Evolutionary conservation across 2,113 vertebrate species (phyloP).

Genomic region (Stegastes partitus): DNA sequence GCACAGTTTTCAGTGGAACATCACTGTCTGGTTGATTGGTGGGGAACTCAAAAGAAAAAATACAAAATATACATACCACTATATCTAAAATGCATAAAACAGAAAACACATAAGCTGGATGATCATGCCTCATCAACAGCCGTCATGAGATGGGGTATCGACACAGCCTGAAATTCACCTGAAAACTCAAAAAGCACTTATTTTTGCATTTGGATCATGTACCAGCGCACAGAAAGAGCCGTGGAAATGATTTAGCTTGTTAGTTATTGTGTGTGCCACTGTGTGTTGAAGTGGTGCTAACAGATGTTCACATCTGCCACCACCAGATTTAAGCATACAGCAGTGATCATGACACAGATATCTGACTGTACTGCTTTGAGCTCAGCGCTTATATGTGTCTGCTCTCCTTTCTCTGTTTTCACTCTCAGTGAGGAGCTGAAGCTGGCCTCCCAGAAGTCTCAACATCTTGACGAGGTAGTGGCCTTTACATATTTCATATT

Average conservation of each 20-base stretch:
- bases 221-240: too few species aligned
- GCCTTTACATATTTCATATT: constrained; percentile 10
- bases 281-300: not conserved
- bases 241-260: not conserved
- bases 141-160: too few species aligned
- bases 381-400: not conserved
- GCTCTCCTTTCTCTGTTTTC: constrained; percentile 25
- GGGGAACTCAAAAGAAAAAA: too few species aligned
- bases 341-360: constrained; percentile 20
- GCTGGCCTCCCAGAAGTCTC: constrained; percentile 92
- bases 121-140: too few species aligned
- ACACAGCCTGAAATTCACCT: too few species aligned
- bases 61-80: too few species aligned
- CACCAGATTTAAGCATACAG: not conserved
- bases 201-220: too few species aligned
- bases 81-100: too few species aligned
- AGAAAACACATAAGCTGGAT: too few species aligned
- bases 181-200: too few species aligned
- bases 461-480: constrained; percentile 86
- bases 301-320: constrained; percentile 32
- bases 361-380: not conserved
- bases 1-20: too few species aligned
- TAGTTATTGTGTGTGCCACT: not conserved
- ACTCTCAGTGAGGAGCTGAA: constrained; percentile 91
- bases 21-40: too few species aligned